A percentile compares a stretch with the other conserved stretches of the same genome.
phyloP scores from a whole-genome alignment of 1,140 invertebrate species.

The Galendromus occidentalis region DNA sequence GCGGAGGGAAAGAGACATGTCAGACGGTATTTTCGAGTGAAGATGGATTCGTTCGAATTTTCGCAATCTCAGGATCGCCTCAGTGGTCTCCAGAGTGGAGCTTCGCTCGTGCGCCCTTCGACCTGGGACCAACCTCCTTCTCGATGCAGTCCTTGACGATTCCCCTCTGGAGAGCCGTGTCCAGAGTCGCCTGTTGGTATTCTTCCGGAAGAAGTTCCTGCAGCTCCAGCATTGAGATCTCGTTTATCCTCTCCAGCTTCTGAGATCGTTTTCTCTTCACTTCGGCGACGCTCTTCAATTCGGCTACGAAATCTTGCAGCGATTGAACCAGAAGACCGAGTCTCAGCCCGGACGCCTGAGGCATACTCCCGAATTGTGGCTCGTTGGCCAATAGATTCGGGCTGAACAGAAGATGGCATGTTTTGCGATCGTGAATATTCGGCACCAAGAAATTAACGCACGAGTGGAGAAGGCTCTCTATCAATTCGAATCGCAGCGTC shows the following conservation, averaged over 20 bases:
- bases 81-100: too few relatives aligned
- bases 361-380: too few relatives aligned
- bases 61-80: too few relatives aligned
- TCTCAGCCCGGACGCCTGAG: neutral
- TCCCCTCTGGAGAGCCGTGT: neutral
- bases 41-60: too few relatives aligned
- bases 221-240: neutral
- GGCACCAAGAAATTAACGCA: neutral
- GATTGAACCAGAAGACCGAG: neutral
- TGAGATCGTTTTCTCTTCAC: neutral
- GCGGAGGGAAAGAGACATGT: neutral
- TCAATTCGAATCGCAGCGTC: neutral
- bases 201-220: neutral
- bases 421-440: neutral
- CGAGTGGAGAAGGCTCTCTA: neutral
- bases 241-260: neutral
- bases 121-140: neutral
- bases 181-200: neutral
- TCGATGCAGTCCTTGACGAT: neutral
- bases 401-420: constrained; percentile 1
- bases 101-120: too few relatives aligned
- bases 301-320: neutral
- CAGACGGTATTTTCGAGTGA: too few relatives aligned
- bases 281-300: neutral
- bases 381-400: neutral